Conservation (phyloP, 2,888 invertebrate genomes). For the Drosophila prolongata region DNA sequence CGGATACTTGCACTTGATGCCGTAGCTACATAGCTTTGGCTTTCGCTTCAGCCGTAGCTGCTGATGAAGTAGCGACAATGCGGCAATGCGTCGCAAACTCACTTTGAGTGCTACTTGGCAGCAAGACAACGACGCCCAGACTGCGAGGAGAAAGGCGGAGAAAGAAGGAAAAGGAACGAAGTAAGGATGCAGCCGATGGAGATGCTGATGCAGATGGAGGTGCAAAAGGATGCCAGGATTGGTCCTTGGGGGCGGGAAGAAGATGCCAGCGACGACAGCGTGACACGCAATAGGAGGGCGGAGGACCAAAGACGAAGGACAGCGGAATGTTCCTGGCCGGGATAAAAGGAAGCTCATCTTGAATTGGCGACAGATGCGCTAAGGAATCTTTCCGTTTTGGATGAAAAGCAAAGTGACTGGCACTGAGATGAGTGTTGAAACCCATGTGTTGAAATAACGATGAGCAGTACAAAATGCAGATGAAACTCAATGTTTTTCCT, state of each 20-base stretch:
- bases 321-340: constrained; percentile 15
- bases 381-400: constrained; percentile 15
- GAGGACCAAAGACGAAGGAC: constrained; percentile 25
- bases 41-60: constrained; percentile 30
- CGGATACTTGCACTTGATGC: constrained; percentile 78
- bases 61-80: constrained; percentile 82
- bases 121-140: constrained; percentile 50
- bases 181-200: neutral
- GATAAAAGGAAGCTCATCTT: constrained; percentile 27
- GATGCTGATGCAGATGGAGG: constrained; percentile 27
- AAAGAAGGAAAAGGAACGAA: neutral
- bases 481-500: neutral
- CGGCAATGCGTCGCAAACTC: constrained; percentile 80
- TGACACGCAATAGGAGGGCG: constrained; percentile 40
- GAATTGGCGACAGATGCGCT: constrained; percentile 25
- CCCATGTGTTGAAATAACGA: neutral
- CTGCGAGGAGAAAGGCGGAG: constrained; percentile 9
- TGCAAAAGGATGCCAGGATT: constrained; percentile 17
- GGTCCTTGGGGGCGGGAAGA: constrained; percentile 16
- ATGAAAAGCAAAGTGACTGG: neutral
- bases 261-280: constrained; percentile 41
- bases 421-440: constrained; percentile 4
- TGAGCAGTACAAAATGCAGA: constrained; percentile 3
- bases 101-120: constrained; percentile 76
- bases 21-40: constrained; percentile 26